These are phyloP conservation scores for Pitangus sulphuratus DNA, from an alignment of 2,797 vertebrate species.

Conservation along the genomic window DNA sequence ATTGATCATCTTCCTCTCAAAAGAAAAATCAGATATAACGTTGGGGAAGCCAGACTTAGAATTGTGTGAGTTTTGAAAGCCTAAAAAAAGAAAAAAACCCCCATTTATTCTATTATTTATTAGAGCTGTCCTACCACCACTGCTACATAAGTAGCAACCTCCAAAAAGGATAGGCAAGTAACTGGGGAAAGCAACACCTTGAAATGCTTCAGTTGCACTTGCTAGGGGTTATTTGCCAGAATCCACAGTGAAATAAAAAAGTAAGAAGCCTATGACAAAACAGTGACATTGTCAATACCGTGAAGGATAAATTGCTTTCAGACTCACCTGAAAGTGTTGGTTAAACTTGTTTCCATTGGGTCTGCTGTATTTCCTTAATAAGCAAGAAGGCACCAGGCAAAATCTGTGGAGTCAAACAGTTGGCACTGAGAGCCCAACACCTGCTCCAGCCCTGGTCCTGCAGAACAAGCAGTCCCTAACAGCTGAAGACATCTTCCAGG, in stretches of 20 bases:
- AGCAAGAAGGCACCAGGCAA: background rate
- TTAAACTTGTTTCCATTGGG: background rate
- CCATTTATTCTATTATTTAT: too few relatives aligned
- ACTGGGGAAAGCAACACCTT: background rate
- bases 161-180: background rate
- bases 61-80: background rate
- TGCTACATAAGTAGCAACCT: background rate
- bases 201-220: background rate
- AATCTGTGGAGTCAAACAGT: background rate
- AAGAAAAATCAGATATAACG: background rate
- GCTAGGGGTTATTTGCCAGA: background rate
- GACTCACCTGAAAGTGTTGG: background rate
- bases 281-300: background rate
- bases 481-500: background rate
- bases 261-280: background rate
- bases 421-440: background rate
- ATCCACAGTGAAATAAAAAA: background rate
- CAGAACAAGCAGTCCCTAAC: background rate
- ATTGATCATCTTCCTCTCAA: background rate
- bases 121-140: background rate
- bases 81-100: background rate
- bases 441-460: background rate
- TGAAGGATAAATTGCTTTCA: background rate
- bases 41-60: background rate
- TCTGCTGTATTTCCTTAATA: background rate